These are phyloP conservation scores for Cybosia mesomella DNA, from an alignment of 2,888 invertebrate species.

Conservation along the genomic window DNA sequence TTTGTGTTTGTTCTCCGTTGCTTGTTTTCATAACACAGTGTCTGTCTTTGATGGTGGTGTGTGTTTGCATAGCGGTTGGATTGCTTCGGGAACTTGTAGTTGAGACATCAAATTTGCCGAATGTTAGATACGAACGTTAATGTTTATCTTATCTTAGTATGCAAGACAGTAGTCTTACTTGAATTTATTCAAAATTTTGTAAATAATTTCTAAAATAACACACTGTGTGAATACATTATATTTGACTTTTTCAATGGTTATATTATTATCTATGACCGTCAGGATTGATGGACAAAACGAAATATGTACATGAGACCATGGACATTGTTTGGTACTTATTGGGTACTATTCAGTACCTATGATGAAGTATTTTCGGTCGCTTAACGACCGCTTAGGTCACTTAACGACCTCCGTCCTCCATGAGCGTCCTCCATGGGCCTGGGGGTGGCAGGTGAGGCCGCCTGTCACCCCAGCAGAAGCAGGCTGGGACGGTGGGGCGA, in stretches of 20 bases:
- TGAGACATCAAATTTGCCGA: constrained; percentile 59
- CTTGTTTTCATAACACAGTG: constrained; percentile 85
- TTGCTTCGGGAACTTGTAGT: constrained; percentile 66
- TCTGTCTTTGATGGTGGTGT: constrained; percentile 81
- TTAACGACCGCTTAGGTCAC: too few species aligned
- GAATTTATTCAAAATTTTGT: neutral
- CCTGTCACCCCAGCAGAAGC: too few species aligned
- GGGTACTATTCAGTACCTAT: too few species aligned
- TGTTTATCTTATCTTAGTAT: constrained; percentile 36
- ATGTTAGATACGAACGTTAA: constrained; percentile 36
- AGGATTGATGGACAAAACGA: too few species aligned
- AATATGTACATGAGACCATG: too few species aligned
- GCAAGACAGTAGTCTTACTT: constrained; percentile 7
- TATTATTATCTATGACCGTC: too few species aligned
- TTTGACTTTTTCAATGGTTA: neutral
- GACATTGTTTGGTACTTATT: too few species aligned
- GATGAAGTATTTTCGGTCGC: too few species aligned
- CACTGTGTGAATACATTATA: neutral
- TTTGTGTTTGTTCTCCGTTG: constrained; percentile 82
- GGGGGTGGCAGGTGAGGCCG: too few species aligned
- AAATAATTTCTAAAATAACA: neutral
- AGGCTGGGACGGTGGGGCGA: too few species aligned
- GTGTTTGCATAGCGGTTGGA: constrained; percentile 77
- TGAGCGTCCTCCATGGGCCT: too few species aligned
- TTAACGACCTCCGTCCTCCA: too few species aligned